Evolutionary conservation across 1,140 invertebrate genomes (phyloP).

Genomic region (Heliconius hewitsoni): DNA sequence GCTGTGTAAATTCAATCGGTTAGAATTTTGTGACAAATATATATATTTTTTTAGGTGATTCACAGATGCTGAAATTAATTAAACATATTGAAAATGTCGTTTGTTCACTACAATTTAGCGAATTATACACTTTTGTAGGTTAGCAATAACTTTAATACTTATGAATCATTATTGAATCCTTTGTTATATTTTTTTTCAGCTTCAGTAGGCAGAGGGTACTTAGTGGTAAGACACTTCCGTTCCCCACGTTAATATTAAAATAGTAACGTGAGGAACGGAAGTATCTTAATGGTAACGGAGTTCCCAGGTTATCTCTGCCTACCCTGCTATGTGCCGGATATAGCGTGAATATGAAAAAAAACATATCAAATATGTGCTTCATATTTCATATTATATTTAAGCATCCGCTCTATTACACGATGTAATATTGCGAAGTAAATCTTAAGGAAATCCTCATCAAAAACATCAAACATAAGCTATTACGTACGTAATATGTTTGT

Average conservation of each 20-base stretch:
- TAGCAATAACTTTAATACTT: background rate
- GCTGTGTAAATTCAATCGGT: conserved; percentile 8
- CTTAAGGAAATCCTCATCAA: background rate
- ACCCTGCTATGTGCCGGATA: too few relatives aligned
- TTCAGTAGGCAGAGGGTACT: background rate
- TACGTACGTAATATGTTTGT: conserved; percentile 5
- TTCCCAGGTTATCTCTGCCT: too few relatives aligned
- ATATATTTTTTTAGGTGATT: background rate
- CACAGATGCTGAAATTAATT: background rate
- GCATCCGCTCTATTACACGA: background rate
- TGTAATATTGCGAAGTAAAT: background rate
- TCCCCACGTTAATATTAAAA: too few relatives aligned
- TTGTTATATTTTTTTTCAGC: background rate
- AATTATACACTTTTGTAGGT: background rate
- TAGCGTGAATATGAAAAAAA: background rate
- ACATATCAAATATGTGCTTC: background rate
- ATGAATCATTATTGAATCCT: too few relatives aligned
- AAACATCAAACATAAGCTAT: conserved; percentile 12
- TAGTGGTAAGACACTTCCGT: too few relatives aligned
- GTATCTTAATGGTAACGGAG: too few relatives aligned
- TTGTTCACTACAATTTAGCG: background rate
- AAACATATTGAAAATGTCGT: background rate
- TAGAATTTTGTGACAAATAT: background rate
- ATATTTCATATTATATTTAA: background rate
- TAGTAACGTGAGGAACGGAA: too few relatives aligned